phyloP scores from a whole-genome alignment of 2,113 vertebrate genomes.

The Lasiurus cinereus region DNA sequence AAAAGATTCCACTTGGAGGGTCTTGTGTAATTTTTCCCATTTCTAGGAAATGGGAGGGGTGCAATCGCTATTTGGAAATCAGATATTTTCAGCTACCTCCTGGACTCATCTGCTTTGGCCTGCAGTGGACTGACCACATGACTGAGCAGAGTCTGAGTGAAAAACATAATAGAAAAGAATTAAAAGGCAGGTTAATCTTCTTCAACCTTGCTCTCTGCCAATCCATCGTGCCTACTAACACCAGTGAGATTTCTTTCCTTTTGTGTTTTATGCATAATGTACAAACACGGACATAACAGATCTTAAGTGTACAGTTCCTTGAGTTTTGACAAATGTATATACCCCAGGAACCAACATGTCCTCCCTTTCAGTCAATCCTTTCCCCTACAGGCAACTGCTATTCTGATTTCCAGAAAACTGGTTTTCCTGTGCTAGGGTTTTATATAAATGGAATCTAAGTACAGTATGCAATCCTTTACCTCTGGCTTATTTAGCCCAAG shows the following conservation, averaged over 20 bases:
- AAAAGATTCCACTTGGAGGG: not conserved
- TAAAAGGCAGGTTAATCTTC: not conserved
- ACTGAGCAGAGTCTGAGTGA: not conserved
- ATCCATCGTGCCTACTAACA: not conserved
- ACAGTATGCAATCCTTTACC: not conserved
- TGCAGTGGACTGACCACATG: not conserved
- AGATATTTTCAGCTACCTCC: not conserved
- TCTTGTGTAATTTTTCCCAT: not conserved
- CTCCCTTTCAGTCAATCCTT: not conserved
- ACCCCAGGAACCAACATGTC: not conserved
- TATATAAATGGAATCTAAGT: not conserved
- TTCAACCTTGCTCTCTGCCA: not conserved
- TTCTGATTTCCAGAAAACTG: not conserved
- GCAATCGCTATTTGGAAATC: not conserved
- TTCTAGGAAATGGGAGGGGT: not conserved
- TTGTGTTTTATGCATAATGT: not conserved
- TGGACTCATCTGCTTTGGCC: not conserved
- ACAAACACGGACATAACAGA: not conserved
- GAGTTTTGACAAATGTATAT: not conserved
- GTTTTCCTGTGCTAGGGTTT: constrained; percentile 7
- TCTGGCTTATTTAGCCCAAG: not conserved
- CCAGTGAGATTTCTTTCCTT: not conserved
- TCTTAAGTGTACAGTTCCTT: not conserved
- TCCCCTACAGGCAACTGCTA: not conserved
- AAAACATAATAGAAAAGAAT: not conserved